Percentiles rank a stretch among this genome's conserved stretches.
Conservation (phyloP, 1,140 invertebrate species). For the Elysia chlorotica region DNA sequence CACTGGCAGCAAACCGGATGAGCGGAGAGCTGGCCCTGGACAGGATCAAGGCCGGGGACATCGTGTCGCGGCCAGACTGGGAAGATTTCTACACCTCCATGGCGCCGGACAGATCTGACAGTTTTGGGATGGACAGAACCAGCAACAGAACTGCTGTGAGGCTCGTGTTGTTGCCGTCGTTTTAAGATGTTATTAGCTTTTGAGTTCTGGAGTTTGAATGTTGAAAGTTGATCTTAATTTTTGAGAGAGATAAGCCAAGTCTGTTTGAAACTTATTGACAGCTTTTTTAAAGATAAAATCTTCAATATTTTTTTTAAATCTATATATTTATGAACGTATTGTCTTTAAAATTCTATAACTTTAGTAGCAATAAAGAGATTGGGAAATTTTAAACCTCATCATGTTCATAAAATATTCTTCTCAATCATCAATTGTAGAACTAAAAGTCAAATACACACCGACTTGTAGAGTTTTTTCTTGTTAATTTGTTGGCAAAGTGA, state of each 20-base stretch:
- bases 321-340: neutral
- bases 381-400: too few species aligned
- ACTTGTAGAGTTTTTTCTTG: too few species aligned
- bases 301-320: neutral
- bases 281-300: neutral
- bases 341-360: too few species aligned
- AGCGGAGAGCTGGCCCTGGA: slow-evolving; percentile 38
- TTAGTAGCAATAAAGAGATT: too few species aligned
- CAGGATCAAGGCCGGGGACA: slow-evolving; percentile 36
- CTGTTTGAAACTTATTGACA: neutral
- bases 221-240: neutral
- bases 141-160: slow-evolving; percentile 9
- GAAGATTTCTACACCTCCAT: slow-evolving; percentile 51
- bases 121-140: slow-evolving; percentile 1
- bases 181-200: neutral
- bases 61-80: slow-evolving; percentile 45
- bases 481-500: too few species aligned
- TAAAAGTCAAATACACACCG: too few species aligned
- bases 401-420: too few species aligned
- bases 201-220: neutral
- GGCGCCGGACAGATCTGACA: slow-evolving; percentile 26
- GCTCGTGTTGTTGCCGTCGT: neutral
- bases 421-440: too few species aligned
- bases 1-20: slow-evolving; percentile 8
- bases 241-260: neutral